Base-by-base conservation (phyloP, 2,113 vertebrate species). In the Tyrannus savana region DNA sequence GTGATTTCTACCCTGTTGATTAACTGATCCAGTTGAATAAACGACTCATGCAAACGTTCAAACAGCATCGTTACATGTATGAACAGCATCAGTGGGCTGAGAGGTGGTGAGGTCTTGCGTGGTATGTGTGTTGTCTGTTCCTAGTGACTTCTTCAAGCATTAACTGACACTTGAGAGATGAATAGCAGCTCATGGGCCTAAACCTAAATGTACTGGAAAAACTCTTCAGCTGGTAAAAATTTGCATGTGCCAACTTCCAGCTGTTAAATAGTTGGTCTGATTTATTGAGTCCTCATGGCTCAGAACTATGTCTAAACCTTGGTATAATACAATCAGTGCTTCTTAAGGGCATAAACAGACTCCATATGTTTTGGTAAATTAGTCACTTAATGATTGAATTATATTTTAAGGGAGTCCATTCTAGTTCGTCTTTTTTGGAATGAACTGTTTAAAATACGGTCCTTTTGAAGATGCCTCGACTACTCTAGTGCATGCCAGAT, bases 241-340 rank as follows among this genome's bases (percentile, higher is more conserved):
- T 74, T 77, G 6, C 50, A 60, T 56, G 52, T 56, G 31, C 71
- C 75, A 95, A 1, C 35, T 88, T 93, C 47, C 50, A 78, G 44
- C 56, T 80, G 39, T 59, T 77, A 63, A 77, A 63, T 59, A 7
- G 30, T 35, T 90, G 37, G 19, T 80, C 24, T 83, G 59, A 90
- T 77, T 28, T 90, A 88, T 93, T 73, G 58, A 84, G 68, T 84
- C 55, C 56, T 93, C 63, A 52, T 72, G 84, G 33, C 50, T 80
- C 63, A 86, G 55, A 91, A 52, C 35, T 37, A 30, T 23, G 53
- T 91, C 58, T 85, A 93, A 95, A 69, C 1, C 55, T 67, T 84
- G 75, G 67, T 92, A 74, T 94, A 90, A 96, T 91, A 95, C 93
- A 91, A 93, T 49, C 84, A 78, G 41, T 63, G 19, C 21, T 78